phyloP scores from a whole-genome alignment of 2,113 vertebrate species.

The Nestor notabilis region DNA sequence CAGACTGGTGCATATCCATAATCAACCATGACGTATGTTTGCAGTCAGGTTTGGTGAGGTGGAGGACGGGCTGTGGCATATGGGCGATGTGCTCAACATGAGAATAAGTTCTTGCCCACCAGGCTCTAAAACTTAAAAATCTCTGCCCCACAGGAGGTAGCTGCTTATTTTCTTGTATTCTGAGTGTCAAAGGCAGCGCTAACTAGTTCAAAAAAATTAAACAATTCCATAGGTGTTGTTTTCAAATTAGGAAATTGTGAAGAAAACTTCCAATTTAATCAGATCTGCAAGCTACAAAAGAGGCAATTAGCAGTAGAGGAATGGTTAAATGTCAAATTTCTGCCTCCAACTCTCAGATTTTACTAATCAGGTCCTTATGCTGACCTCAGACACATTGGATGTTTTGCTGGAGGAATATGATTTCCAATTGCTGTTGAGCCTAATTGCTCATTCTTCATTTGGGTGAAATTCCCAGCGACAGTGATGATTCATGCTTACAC shows the following conservation, averaged over 20 bases:
- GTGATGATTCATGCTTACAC: background rate
- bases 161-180: background rate
- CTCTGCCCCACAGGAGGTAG: background rate
- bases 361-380: background rate
- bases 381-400: background rate
- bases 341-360: background rate
- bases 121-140: background rate
- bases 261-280: background rate
- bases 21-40: background rate
- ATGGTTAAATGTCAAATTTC: background rate
- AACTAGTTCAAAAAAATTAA: background rate
- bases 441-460: background rate
- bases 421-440: background rate
- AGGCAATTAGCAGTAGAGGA: background rate
- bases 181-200: background rate
- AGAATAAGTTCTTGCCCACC: background rate
- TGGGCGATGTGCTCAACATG: background rate
- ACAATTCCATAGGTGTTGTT: background rate
- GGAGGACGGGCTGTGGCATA: background rate
- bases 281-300: background rate
- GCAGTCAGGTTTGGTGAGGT: background rate
- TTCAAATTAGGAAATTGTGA: background rate
- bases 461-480: background rate
- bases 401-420: background rate
- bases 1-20: background rate